These are phyloP conservation scores for Saguinus midas DNA, from an alignment of 2,113 vertebrate species.

Conservation along the genomic window DNA sequence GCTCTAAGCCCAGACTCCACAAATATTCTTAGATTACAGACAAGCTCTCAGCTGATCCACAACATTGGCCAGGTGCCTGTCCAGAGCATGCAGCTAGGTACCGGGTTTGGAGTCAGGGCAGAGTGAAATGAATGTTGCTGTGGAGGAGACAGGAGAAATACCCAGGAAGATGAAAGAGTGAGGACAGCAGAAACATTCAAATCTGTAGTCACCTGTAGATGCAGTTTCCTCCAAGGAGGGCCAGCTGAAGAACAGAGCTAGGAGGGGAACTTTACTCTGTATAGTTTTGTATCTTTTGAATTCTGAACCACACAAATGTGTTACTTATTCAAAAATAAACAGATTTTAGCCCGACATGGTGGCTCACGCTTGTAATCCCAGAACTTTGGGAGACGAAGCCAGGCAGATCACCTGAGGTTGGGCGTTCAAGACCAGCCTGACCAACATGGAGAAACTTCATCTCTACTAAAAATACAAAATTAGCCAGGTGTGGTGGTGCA, in stretches of 20 bases:
- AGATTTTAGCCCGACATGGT: too few species aligned
- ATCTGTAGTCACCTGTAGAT: neutral
- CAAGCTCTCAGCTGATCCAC: constrained; percentile 22
- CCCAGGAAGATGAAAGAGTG: neutral
- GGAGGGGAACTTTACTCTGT: neutral
- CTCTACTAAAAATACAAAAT: too few species aligned
- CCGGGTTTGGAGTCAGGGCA: neutral
- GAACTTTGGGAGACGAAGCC: too few species aligned
- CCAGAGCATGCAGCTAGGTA: neutral
- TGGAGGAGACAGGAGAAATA: neutral
- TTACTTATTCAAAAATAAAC: neutral
- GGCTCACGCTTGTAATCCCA: too few species aligned
- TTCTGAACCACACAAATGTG: neutral
- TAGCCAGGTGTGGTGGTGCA: too few species aligned
- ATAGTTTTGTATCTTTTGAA: neutral
- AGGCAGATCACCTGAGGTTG: too few species aligned
- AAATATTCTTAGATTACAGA: constrained; percentile 16
- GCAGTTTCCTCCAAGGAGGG: neutral
- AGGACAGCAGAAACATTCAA: neutral
- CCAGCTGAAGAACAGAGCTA: neutral
- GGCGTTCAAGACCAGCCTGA: too few species aligned
- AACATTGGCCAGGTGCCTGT: constrained; percentile 15
- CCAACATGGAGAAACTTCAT: too few species aligned
- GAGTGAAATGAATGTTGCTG: neutral
- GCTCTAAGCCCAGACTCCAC: constrained; percentile 45